Evolutionary conservation across 2,113 vertebrate genomes (phyloP), one percentile per base, ranked within the genome.

Genomic region (Ranitomeya imitator): DNA sequence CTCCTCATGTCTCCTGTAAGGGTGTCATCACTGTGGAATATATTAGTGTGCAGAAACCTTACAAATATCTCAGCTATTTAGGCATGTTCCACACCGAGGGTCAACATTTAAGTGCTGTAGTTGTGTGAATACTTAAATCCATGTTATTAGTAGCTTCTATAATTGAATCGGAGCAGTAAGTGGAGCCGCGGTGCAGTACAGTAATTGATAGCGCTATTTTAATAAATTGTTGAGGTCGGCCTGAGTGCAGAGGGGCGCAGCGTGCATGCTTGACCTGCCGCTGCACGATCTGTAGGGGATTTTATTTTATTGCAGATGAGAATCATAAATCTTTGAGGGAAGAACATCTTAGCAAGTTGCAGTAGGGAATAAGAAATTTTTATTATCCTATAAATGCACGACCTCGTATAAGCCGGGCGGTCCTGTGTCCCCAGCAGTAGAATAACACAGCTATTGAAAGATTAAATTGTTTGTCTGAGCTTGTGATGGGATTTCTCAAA

Each of bases 361-460:
- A 65, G n/a, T 52, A 80, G 45, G 52, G 65, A 80, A 71, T 52
- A 31, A 57, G 78, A 19, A 77, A 80, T 87, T 87, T 71, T 87
- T 45, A 67, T 86, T 52, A 77, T 71, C 52, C 77, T 16, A 52
- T 65, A 79, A 57, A 55, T 54, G 26, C 78, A 81, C 51, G 57
- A 87, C 31, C 76, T 57, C 15, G 31, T 74, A 67, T 80, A 80
- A 69, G n/a, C 65, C 18, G 78, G n/a, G 52, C 18, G 78, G 54
- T n/a, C 26, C 21, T 69, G 76, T 69, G 77, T 86, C 85, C 74
- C 52, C 71, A 80, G 61, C 77, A 59, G 60, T 52, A 31, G 51
- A 63, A 81, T 69, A 65, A 87, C 85, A 86, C 77, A 7, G 26
- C 63, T 71, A 80, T 80, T 87, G 78, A 87, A 59, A 87, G 86